Base-by-base conservation (phyloP, 2,113 vertebrate species). In the Saccopteryx bilineata region DNA sequence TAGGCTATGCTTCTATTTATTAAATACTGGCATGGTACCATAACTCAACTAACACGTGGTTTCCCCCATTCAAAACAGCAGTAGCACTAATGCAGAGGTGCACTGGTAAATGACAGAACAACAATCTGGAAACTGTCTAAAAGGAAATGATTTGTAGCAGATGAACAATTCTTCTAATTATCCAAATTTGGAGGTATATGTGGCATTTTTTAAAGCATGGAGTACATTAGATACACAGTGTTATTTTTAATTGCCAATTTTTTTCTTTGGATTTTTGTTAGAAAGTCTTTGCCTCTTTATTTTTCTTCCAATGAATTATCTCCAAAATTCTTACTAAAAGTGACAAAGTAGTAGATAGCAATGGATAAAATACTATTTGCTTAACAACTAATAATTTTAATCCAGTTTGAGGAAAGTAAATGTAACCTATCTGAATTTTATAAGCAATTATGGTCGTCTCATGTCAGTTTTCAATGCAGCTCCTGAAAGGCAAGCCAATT, bases 311-410 rank as follows among this genome's bases (percentile, higher is more conserved):
- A 19, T 56, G 7, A 92, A 93, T 74, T 83, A 39, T 5, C 7
- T 93, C 12, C 58, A 83, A 82, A 91, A n/a, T 52, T 71, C 26
- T 94, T 46, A 89, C 19, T 72, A 17, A 84, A 81, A 52, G 26
- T 54, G 26, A 68, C 48, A 48, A 90, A 87, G 17, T 39, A 88
- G 11, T 83, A 23, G 0, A 88, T 94, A 95, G 28, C 28, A 90
- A 8, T 75, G 13, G 7, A 23, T 60, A 5, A 71, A 91, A 91
- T 63, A 31, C 2, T 54, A 46, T 65, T 63, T 74, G 8, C 11
- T 84, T 88, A 94, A 81, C 13, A 63, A 87, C 23, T 28, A 17
- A 72, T 74, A 18, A 68, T 90, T 79, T 54, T 83, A 87, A 86
- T 69, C 12, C 75, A 46, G 9, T 39, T 69, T 56, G 28, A 92